Conservation (phyloP, 1,140 invertebrate species). For the Galendromus occidentalis region DNA sequence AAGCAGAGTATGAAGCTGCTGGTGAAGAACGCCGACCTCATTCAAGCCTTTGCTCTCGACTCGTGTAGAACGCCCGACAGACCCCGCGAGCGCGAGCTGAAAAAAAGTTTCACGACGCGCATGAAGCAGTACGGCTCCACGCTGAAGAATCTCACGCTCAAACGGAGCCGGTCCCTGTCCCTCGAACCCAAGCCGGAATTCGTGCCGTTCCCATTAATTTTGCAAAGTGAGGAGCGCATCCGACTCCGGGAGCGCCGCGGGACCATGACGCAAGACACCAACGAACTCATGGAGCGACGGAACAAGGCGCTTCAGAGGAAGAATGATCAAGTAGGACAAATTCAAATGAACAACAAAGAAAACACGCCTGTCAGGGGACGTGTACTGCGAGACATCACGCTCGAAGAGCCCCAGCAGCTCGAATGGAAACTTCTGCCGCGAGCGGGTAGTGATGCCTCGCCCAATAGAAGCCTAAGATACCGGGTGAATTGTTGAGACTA, state of each 20-base stretch:
- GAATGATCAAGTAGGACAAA: neutral
- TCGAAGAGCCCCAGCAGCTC: neutral
- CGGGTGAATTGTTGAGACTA: too few species aligned
- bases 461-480: too few species aligned
- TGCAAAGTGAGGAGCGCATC: neutral
- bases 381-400: neutral
- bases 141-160: neutral
- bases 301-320: neutral
- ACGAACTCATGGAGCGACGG: neutral
- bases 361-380: neutral
- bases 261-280: neutral
- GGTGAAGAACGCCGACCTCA: conserved; percentile 16
- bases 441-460: too few species aligned
- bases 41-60: neutral
- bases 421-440: conserved; percentile 2
- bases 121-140: neutral
- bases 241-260: neutral
- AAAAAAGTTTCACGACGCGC: neutral
- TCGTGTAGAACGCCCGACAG: neutral
- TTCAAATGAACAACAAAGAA: neutral
- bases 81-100: neutral
- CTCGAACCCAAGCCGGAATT: neutral
- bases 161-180: neutral
- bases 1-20: conserved; percentile 22
- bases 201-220: neutral